phyloP scores from a whole-genome alignment of 1,140 invertebrate species.

The Venturia canescens region DNA sequence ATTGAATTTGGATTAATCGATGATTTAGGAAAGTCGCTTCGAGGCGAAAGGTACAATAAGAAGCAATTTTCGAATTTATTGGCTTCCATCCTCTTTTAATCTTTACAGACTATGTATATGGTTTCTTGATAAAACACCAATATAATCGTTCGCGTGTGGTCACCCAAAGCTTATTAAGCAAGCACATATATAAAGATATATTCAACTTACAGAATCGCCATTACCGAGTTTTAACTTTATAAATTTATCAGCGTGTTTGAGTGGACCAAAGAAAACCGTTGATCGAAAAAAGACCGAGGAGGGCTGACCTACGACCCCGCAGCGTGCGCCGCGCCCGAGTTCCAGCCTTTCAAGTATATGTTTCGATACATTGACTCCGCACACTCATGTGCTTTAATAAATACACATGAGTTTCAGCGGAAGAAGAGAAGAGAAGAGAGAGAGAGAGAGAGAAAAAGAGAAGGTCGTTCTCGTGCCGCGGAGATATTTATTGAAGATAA shows the following conservation, averaged over 20 bases:
- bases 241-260: conserved; percentile 72
- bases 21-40: too few relatives aligned
- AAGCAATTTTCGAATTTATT: neutral
- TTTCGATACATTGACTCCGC: conserved; percentile 44
- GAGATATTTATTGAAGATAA: conserved; percentile 78
- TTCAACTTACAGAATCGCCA: conserved; percentile 29
- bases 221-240: conserved; percentile 65
- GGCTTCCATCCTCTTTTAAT: neutral
- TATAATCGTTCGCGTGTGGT: conserved; percentile 61
- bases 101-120: conserved; percentile 1
- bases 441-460: conserved; percentile 56
- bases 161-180: conserved; percentile 61
- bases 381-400: neutral
- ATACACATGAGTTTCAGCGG: neutral
- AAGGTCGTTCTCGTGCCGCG: conserved; percentile 71
- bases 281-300: conserved; percentile 74
- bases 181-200: conserved; percentile 56
- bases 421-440: neutral
- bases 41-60: too few relatives aligned
- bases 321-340: conserved; percentile 32
- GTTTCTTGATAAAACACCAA: conserved; percentile 3
- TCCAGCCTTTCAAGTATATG: conserved; percentile 23
- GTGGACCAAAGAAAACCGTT: conserved; percentile 71
- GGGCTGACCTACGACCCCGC: conserved; percentile 70
- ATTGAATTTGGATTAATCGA: too few relatives aligned